Evolutionary conservation across 2,888 invertebrate genomes (phyloP).

Genomic region (Epicampocera succincta): DNA sequence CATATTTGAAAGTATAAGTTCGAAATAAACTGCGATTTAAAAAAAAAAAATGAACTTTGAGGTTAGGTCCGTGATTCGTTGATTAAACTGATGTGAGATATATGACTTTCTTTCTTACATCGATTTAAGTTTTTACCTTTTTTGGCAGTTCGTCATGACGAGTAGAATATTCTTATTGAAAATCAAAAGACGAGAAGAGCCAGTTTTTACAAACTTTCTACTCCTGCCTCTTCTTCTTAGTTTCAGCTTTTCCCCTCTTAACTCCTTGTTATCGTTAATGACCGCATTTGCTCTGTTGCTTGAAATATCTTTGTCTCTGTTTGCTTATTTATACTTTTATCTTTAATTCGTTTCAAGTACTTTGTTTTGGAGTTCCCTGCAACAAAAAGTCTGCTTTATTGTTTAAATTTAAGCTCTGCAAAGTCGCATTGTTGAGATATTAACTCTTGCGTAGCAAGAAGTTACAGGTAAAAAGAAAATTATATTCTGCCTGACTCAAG

Average conservation of each 20-base stretch:
- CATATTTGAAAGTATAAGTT: too few relatives aligned
- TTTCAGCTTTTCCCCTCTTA: constrained; percentile 15
- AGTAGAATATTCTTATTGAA: too few relatives aligned
- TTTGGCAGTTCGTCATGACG: too few relatives aligned
- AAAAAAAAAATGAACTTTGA: too few relatives aligned
- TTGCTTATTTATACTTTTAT: constrained; percentile 10
- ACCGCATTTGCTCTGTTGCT: constrained; percentile 22
- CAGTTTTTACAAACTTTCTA: too few relatives aligned
- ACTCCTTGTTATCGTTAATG: constrained; percentile 35
- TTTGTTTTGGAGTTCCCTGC: constrained; percentile 49
- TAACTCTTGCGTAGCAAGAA: constrained; percentile 22
- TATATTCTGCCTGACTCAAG: constrained; percentile 57
- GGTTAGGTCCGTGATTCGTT: too few relatives aligned
- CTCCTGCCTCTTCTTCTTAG: neutral
- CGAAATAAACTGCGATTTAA: too few relatives aligned
- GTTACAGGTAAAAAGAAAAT: constrained; percentile 14
- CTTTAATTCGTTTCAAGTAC: constrained; percentile 47
- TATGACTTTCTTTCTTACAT: too few relatives aligned
- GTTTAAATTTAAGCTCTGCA: constrained; percentile 46
- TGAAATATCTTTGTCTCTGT: constrained; percentile 1
- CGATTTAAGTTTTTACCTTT: too few relatives aligned
- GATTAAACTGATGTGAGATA: too few relatives aligned
- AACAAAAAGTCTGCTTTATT: constrained; percentile 24
- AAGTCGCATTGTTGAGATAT: constrained; percentile 51
- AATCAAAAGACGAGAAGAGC: too few relatives aligned